These are phyloP conservation scores for Drosophila anomelani DNA, from an alignment of 2,888 invertebrate species.

Conservation along the genomic window DNA sequence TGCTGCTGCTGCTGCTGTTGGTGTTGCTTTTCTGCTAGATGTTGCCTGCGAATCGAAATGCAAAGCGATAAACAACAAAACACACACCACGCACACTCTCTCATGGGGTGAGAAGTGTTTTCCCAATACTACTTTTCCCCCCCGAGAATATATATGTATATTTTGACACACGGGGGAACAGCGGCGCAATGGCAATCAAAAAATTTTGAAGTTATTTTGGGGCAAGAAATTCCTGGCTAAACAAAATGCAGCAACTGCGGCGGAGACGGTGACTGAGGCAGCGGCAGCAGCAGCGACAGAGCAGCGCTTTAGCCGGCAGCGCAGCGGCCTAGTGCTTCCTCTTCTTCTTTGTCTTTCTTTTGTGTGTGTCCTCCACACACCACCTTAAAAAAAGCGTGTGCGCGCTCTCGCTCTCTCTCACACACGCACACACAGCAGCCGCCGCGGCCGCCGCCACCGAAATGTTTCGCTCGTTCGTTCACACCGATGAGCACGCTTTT, in stretches of 20 bases:
- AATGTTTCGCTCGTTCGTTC: constrained; percentile 55
- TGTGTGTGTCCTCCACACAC: constrained; percentile 68
- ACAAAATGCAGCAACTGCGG: constrained; percentile 53
- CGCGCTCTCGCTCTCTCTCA: constrained; percentile 41
- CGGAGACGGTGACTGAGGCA: constrained; percentile 5
- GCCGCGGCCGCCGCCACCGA: constrained; percentile 66
- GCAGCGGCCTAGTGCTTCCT: constrained; percentile 60
- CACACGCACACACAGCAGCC: constrained; percentile 38
- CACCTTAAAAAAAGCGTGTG: constrained; percentile 44
- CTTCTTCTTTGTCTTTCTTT: constrained; percentile 71
- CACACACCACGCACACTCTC: neutral
- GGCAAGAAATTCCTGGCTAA: constrained; percentile 61
- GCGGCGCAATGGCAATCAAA: constrained; percentile 57
- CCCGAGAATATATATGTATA: neutral
- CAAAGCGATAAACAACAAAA: constrained; percentile 9
- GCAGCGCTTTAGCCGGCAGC: constrained; percentile 58
- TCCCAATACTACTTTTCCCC: constrained; percentile 10
- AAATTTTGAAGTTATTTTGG: constrained; percentile 77
- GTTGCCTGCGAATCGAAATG: constrained; percentile 56
- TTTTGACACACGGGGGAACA: constrained; percentile 49
- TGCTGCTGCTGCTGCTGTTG: constrained; percentile 4
- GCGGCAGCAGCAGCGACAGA: constrained; percentile 38
- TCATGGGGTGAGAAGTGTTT: constrained; percentile 6
- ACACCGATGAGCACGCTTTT: constrained; percentile 76
- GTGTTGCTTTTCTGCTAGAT: constrained; percentile 20